Base-by-base conservation (phyloP, 2,113 vertebrate species). In the Labeo rohita region DNA sequence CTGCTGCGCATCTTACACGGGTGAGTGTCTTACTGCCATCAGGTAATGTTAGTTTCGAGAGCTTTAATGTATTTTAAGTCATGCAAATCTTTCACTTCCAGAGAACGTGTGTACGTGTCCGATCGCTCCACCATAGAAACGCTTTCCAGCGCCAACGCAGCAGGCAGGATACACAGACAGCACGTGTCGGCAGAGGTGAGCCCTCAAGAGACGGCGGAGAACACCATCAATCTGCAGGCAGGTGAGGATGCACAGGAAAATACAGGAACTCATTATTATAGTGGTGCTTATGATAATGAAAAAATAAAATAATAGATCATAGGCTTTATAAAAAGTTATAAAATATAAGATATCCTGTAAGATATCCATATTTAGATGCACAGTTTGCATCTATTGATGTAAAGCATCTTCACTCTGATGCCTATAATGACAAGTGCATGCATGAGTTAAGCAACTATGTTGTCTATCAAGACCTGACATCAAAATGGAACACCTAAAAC, bases 1-100 rank as follows among this genome's bases (percentile, higher is more conserved):
- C 94, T 99, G 12, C 96, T 98, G 76, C 94, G 95, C 66, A 93
- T 99, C 86, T 93, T 98, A 15, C 89, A 91, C 85, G 95, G 96
- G 96, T 97, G 91, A 21, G 92, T 61, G 2, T 84, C 88, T 18
- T 50, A 34, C 0, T 45, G 49, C 36, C 15, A 13, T 68, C 7
- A 1, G 34, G 1, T 50, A n/a, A 34, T 39, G 39, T 39, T 39
- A 6, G 11, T 68, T 16, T 68, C 9, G 2, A 13, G 47, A 3
- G 3, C 15, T 72, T 59, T 4, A 63, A 1, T 65, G 12, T 13
- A 65, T 50, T 34, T 43, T 43, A 43, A 59, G 21, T 43, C 23
- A 68, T 56, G 28, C 49, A 18, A n/a, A 50, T 36, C 43, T 23
- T 43, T 43, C 77, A 56, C 12, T 61, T 90, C 5, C 84, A 97